Evolutionary conservation across 2,113 vertebrate genomes (phyloP).

Genomic region (Ranitomeya imitator): DNA sequence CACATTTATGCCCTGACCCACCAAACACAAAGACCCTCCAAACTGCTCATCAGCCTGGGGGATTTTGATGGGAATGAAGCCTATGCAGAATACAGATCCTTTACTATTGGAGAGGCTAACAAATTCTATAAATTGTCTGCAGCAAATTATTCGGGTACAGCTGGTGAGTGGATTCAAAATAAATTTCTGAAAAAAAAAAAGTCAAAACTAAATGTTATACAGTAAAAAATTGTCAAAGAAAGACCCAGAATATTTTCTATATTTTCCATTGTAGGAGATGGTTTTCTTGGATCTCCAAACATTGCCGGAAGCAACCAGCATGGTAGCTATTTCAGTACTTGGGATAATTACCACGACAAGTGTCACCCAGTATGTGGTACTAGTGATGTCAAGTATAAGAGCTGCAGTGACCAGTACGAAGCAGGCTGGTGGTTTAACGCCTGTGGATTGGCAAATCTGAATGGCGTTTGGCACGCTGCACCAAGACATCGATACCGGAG

Average conservation of each 20-base stretch:
- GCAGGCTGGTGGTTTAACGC: constrained; percentile 74
- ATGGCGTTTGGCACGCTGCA: constrained; percentile 66
- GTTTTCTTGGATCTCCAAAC: neutral
- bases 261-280: neutral
- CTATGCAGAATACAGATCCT: neutral
- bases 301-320: neutral
- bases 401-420: constrained; percentile 52
- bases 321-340: neutral
- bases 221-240: neutral
- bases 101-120: neutral
- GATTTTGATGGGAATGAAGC: neutral
- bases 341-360: neutral
- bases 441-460: constrained; percentile 70
- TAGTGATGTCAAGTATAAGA: constrained; percentile 56
- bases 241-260: too few species aligned
- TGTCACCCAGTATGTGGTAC: constrained; percentile 60
- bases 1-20: neutral
- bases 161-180: neutral
- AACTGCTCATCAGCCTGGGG: neutral
- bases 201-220: neutral
- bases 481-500: constrained; percentile 61
- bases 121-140: neutral
- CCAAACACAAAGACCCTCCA: neutral
- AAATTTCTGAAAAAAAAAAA: neutral
- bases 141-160: neutral